These are phyloP conservation scores for Artemia sinica DNA, from an alignment of 2,888 invertebrate species.

Conservation along the genomic window DNA sequence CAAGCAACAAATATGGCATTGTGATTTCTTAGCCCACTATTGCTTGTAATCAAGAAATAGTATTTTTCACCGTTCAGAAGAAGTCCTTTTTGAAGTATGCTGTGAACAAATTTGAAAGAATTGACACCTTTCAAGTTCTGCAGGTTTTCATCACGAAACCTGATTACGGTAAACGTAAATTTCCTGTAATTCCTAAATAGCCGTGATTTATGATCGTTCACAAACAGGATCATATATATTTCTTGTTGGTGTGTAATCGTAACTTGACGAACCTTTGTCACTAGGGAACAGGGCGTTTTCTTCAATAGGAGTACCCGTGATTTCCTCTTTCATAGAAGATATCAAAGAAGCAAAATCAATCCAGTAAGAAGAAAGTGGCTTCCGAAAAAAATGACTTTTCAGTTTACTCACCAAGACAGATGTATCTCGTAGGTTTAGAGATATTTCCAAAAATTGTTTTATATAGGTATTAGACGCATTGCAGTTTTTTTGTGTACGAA, in stretches of 20 bases:
- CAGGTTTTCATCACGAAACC: constrained; percentile 15
- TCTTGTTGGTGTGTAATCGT: constrained; percentile 2
- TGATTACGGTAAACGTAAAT: neutral
- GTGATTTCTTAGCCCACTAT: constrained; percentile 14
- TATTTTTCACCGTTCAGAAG: constrained; percentile 9
- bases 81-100: constrained; percentile 5
- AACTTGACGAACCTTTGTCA: neutral
- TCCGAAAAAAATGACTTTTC: neutral
- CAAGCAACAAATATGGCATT: constrained; percentile 15
- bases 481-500: no score
- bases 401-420: neutral
- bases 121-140: constrained; percentile 14
- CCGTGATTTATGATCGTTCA: neutral
- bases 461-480: no score
- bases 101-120: constrained; percentile 15
- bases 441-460: no score
- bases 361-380: neutral
- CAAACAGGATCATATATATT: constrained; percentile 10
- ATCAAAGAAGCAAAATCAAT: neutral
- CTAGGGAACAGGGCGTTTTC: no score
- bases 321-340: neutral
- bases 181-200: constrained; percentile 2
- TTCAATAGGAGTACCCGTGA: neutral
- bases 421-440: no score
- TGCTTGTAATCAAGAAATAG: constrained; percentile 1